Evolutionary conservation across 2,797 vertebrate genomes (phyloP), one percentile per base, ranked within the genome.

Genomic region (Petrocephalus sullivani): DNA sequence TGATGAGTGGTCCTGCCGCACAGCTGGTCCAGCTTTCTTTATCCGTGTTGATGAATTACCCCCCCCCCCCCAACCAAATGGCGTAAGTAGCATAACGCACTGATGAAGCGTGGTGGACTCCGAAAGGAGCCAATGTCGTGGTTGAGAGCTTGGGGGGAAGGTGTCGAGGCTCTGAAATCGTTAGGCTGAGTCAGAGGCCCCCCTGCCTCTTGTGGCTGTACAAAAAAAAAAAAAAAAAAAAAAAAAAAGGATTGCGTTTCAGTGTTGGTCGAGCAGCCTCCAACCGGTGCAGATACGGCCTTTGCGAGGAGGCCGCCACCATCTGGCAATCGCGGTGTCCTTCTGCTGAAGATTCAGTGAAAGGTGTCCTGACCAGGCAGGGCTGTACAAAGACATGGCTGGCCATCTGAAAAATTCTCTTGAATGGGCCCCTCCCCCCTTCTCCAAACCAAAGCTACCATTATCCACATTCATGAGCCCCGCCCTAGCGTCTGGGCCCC

Each of bases 31-130:
- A 2, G 54, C 54, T 85, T 56, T 85, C 83, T 85, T 85, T 57
- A 56, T 85, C 54, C 21, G 53, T 58, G 51, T 85, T 85, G 83
- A 85, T 85, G 28, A 85, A 85, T 85, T 56, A 57, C 83, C 28
- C 7, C 28, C 16, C 54, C 8, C 83, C 61, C 61, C 49, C 61
- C 61, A 23, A 33, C 23, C 61, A 7, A 7, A 9, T 9, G 14
- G 75, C 9, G 37, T 81, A 14, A 19, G 21, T 10, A 28, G 8
- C 21, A 23, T 84, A 56, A 14, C 28, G 7, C 83, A 37, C 83
- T 28, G 53, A 57, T 14, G 23, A 64, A 28, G 83, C 83, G 0
- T 6, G 83, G 83, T 58, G 21, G 58, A 57, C 12, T 58, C 51
- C 28, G 83, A 4, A 54, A 51, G 9, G n/a, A 23, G 1, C 28